A percentile compares a stretch with the other conserved stretches of the same genome.
Conservation (phyloP, 2,797 vertebrate species). For the Atherinosoma microstoma region DNA sequence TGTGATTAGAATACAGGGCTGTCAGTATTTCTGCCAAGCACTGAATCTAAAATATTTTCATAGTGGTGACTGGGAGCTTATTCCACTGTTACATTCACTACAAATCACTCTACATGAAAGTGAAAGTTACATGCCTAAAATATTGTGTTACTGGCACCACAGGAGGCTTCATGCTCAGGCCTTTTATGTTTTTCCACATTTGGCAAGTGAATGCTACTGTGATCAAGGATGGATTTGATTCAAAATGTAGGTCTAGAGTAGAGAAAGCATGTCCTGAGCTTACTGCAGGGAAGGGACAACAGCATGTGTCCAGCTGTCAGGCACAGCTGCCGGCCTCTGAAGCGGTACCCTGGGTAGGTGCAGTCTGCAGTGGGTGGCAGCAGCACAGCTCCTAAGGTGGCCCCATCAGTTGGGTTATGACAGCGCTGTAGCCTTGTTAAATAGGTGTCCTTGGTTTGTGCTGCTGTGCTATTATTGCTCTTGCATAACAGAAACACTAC, state of each 20-base stretch:
- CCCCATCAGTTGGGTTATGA: slow-evolving; percentile 49
- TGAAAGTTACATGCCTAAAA: slow-evolving; percentile 22
- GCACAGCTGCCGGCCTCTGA: slow-evolving; percentile 71
- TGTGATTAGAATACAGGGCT: not conserved
- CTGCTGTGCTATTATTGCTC: slow-evolving; percentile 38
- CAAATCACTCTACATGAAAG: slow-evolving; percentile 34
- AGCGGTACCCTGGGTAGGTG: slow-evolving; percentile 55
- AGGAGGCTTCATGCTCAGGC: slow-evolving; percentile 33
- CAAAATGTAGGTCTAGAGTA: slow-evolving; percentile 68
- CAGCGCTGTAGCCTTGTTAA: slow-evolving; percentile 46
- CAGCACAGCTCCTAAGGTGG: slow-evolving; percentile 61
- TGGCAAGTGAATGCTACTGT: slow-evolving; percentile 33
- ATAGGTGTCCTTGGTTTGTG: slow-evolving; percentile 48
- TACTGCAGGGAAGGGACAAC: slow-evolving; percentile 52
- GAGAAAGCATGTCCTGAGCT: slow-evolving; percentile 43
- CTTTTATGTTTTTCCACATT: slow-evolving; percentile 41
- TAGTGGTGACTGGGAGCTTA: slow-evolving; percentile 15
- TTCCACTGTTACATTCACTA: slow-evolving; percentile 21
- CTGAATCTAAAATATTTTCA: slow-evolving; percentile 14
- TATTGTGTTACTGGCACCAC: slow-evolving; percentile 43
- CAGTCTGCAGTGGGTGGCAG: slow-evolving; percentile 48
- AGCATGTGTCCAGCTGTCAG: slow-evolving; percentile 79
- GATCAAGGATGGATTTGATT: slow-evolving; percentile 69
- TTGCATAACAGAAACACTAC: slow-evolving; percentile 37
- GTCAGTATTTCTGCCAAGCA: not conserved